Evolutionary conservation across 2,888 invertebrate species (phyloP).

Genomic region (Cryptocheilus praepositus): DNA sequence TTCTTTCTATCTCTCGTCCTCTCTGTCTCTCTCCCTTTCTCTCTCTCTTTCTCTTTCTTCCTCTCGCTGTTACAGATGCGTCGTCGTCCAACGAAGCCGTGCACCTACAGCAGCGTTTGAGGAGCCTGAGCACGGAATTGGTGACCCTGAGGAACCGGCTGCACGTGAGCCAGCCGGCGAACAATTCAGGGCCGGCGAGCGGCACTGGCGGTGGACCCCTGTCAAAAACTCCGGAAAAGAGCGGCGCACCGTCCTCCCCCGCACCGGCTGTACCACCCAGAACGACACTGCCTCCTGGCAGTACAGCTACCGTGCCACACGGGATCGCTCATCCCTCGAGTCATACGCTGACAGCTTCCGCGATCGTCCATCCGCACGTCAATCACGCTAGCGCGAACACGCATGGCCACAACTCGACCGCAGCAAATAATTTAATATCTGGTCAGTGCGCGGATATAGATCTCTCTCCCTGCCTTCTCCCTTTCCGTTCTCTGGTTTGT

Average conservation of each 20-base stretch:
- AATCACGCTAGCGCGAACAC: slow-evolving; percentile 66
- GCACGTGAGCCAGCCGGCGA: slow-evolving; percentile 82
- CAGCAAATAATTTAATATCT: slow-evolving; percentile 68
- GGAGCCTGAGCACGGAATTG: slow-evolving; percentile 93
- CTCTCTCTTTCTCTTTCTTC: no score
- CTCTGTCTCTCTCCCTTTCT: no score
- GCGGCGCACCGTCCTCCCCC: slow-evolving; percentile 50
- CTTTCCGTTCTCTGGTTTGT: neutral
- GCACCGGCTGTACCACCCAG: slow-evolving; percentile 73
- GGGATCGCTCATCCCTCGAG: slow-evolving; percentile 66
- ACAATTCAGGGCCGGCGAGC: slow-evolving; percentile 63
- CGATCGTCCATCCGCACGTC: slow-evolving; percentile 69
- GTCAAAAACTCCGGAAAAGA: slow-evolving; percentile 59
- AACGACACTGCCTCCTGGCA: slow-evolving; percentile 59
- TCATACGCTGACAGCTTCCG: slow-evolving; percentile 71
- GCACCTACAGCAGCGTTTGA: slow-evolving; percentile 92
- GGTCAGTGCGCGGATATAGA: slow-evolving; percentile 56
- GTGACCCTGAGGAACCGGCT: slow-evolving; percentile 93
- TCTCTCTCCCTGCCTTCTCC: slow-evolving; percentile 6
- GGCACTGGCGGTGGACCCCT: slow-evolving; percentile 43
- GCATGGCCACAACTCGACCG: slow-evolving; percentile 60
- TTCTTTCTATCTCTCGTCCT: no score
- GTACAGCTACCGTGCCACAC: slow-evolving; percentile 51
- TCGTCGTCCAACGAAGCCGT: slow-evolving; percentile 96
- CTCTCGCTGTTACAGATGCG: slow-evolving; percentile 82